Evolutionary conservation across 2,113 vertebrate genomes (phyloP).

Genomic region (Urocitellus parryii): DNA sequence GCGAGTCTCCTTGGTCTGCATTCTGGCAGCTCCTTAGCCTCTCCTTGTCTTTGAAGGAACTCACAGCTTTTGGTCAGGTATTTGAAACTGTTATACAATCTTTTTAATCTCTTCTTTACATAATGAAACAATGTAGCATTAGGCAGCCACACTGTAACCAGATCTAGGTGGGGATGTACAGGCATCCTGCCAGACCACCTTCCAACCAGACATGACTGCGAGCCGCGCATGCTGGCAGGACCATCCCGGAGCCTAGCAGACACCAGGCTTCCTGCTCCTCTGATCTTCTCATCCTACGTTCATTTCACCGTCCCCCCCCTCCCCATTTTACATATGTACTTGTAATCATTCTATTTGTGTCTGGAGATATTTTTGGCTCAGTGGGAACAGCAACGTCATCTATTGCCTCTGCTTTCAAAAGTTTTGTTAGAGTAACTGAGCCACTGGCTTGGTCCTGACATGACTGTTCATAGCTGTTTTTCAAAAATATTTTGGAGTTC

Average conservation of each 20-base stretch:
- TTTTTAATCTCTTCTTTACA: slow-evolving; percentile 6
- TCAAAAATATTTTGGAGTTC: not conserved
- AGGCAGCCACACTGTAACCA: not conserved
- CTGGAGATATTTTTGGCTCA: slow-evolving; percentile 16
- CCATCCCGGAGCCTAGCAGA: not conserved
- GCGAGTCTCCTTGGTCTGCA: not conserved
- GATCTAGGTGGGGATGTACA: not conserved
- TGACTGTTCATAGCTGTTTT: not conserved
- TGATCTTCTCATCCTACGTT: not conserved
- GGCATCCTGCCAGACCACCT: not conserved
- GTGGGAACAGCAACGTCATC: not conserved
- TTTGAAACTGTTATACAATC: slow-evolving; percentile 45
- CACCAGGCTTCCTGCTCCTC: not conserved
- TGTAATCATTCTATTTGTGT: slow-evolving; percentile 22
- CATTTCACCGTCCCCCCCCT: not conserved
- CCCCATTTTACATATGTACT: not conserved
- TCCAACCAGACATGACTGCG: not conserved
- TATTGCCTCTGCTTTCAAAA: not conserved
- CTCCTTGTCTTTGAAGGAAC: slow-evolving; percentile 27
- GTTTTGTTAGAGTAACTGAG: not conserved
- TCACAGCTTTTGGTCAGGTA: not conserved
- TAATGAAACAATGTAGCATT: slow-evolving; percentile 10
- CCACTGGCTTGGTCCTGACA: not conserved
- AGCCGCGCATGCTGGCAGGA: too few species aligned
- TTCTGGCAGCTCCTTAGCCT: not conserved